Percentiles rank a stretch among this genome's conserved stretches.
Evolutionary conservation across 1,140 invertebrate species (phyloP).

Genomic region (Pseudomyrmex concolor): DNA sequence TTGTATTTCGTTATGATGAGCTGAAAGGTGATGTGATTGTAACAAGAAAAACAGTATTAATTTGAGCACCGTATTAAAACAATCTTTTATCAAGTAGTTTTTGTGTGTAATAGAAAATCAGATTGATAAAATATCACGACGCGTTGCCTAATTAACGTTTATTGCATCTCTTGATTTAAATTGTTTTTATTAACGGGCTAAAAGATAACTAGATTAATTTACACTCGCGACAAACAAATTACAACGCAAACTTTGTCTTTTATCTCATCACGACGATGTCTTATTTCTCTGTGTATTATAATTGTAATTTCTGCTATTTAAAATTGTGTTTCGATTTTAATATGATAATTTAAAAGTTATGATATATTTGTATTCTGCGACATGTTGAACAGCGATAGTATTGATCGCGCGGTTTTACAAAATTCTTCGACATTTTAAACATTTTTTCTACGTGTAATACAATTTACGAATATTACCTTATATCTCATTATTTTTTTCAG

Average conservation of each 20-base stretch:
- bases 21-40: neutral
- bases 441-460: no score
- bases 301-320: neutral
- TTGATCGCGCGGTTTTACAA: neutral
- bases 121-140: no score
- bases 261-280: neutral
- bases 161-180: no score
- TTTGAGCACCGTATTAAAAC: conserved; percentile 2
- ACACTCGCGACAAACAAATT: neutral
- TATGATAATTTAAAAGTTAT: conserved; percentile 2
- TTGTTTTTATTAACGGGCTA: no score
- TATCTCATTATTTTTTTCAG: no score
- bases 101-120: neutral
- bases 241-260: neutral
- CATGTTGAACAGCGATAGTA: neutral
- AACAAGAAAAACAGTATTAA: neutral
- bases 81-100: neutral
- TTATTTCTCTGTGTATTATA: neutral
- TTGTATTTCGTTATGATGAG: neutral
- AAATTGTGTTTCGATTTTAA: neutral
- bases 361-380: neutral
- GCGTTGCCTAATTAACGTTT: no score
- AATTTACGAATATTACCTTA: no score
- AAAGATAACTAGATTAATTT: neutral
- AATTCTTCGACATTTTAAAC: no score